Evolutionary conservation across 2,113 vertebrate species (phyloP).

Genomic region (Lagenorhynchus albirostris): DNA sequence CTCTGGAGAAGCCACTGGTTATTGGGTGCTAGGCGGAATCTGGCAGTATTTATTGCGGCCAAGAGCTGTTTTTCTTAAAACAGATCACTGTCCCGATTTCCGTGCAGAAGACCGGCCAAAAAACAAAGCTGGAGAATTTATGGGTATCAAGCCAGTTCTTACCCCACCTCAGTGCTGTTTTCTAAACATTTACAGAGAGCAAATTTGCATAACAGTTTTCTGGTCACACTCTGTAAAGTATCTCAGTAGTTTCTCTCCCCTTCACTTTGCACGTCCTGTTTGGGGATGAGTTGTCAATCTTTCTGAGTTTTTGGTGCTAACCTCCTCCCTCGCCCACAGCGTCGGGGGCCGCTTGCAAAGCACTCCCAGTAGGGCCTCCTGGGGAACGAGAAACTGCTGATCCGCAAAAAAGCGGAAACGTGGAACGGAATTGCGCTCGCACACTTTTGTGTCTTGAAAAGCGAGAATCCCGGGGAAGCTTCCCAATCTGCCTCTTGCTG

Average conservation of each 20-base stretch:
- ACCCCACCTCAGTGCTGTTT: neutral
- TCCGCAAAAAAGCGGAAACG: neutral
- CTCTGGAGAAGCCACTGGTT: neutral
- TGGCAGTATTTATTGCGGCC: neutral
- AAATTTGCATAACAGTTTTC: neutral
- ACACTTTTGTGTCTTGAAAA: neutral
- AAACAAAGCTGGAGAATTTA: neutral
- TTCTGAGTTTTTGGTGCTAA: constrained; percentile 5
- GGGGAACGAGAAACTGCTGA: neutral
- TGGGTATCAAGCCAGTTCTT: neutral
- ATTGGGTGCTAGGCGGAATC: neutral
- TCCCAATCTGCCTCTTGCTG: neutral
- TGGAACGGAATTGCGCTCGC: neutral
- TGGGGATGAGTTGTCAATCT: neutral
- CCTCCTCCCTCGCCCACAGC: neutral
- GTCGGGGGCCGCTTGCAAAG: neutral
- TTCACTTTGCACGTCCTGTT: neutral
- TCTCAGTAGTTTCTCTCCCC: neutral
- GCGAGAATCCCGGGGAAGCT: neutral
- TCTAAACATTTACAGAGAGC: neutral
- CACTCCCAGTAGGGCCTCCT: neutral
- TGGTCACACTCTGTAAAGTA: neutral
- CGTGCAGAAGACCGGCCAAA: neutral
- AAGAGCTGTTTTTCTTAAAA: neutral
- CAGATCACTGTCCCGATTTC: neutral